These are phyloP conservation scores for Alosa alosa DNA, from an alignment of 2,113 vertebrate genomes.

Conservation along the genomic window DNA sequence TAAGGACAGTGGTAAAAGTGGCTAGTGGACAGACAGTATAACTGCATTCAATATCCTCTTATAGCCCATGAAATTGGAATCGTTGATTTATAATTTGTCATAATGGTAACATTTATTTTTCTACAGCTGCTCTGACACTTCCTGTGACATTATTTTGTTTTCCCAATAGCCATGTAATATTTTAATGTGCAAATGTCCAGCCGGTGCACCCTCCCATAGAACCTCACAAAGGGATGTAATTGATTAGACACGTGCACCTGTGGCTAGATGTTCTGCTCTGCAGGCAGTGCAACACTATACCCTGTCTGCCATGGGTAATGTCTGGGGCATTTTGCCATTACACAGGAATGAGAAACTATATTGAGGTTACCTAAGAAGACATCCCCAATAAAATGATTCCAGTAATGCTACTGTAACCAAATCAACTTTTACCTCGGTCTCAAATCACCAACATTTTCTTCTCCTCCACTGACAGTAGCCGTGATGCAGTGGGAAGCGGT, in stretches of 20 bases:
- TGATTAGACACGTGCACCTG: constrained; percentile 6
- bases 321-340: neutral
- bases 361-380: neutral
- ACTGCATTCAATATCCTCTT: neutral
- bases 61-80: neutral
- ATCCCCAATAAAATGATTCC: neutral
- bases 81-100: neutral
- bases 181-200: neutral
- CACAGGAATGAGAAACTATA: neutral
- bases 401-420: constrained; percentile 1
- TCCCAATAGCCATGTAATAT: neutral
- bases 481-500: neutral
- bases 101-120: neutral
- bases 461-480: neutral
- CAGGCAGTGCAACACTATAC: neutral
- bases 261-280: neutral
- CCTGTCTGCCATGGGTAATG: neutral
- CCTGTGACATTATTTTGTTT: neutral
- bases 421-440: neutral
- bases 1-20: too few relatives aligned
- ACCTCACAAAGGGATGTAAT: neutral
- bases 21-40: too few relatives aligned
- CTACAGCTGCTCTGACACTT: neutral
- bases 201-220: neutral
- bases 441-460: neutral